Conservation (phyloP, 2,797 vertebrate genomes). For the Huso huso region DNA sequence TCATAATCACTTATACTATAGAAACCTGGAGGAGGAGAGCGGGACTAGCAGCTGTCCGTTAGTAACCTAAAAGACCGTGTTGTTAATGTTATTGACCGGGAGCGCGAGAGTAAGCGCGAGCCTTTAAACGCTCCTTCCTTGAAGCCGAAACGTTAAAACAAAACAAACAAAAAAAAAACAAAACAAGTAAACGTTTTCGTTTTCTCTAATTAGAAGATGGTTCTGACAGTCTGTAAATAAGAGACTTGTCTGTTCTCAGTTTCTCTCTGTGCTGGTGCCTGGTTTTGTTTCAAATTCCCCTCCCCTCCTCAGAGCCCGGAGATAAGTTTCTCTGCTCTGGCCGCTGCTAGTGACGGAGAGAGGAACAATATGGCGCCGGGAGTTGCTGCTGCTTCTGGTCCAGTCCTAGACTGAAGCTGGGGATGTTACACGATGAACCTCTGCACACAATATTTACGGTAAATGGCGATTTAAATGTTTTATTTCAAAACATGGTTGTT, state of each 20-base stretch:
- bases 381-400: constrained; percentile 44
- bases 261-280: neutral
- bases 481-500: no score
- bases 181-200: neutral
- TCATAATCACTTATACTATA: neutral
- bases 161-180: no score
- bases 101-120: neutral
- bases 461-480: constrained; percentile 12
- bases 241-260: no score
- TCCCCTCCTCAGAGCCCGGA: constrained; percentile 8
- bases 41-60: neutral
- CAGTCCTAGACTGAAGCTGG: constrained; percentile 47
- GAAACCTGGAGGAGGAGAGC: neutral
- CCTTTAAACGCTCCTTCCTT: no score
- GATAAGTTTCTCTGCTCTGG: constrained; percentile 19
- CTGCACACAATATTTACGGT: constrained; percentile 63
- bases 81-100: neutral
- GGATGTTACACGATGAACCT: constrained; percentile 61
- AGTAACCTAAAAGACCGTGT: neutral
- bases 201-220: neutral
- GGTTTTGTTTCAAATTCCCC: constrained; percentile 12
- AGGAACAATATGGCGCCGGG: constrained; percentile 65
- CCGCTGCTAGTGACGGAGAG: constrained; percentile 28
- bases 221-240: no score
- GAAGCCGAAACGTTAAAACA: no score